These are phyloP conservation scores for Agrochola circellaris DNA, from an alignment of 2,888 invertebrate species.

Conservation along the genomic window DNA sequence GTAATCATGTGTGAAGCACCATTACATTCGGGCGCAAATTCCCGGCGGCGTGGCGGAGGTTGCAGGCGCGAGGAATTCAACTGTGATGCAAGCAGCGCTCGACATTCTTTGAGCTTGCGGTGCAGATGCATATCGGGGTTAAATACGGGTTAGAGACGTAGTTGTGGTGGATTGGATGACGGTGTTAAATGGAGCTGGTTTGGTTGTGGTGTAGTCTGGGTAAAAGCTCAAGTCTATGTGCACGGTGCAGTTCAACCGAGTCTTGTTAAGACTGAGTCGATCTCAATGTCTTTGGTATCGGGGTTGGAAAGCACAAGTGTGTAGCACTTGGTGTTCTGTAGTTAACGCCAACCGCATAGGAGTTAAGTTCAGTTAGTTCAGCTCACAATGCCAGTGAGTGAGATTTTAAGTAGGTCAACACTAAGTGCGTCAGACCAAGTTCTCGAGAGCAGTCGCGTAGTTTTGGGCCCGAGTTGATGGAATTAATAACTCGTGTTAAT, in stretches of 20 bases:
- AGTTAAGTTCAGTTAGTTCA: conserved; percentile 44
- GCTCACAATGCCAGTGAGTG: conserved; percentile 17
- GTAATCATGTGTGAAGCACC: conserved; percentile 53
- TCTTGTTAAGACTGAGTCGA: not conserved
- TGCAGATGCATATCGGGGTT: conserved; percentile 46
- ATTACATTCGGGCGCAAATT: conserved; percentile 56
- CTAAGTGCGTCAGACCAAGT: conserved; percentile 40
- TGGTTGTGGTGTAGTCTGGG: not conserved
- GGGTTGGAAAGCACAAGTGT: not conserved
- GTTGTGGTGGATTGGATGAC: conserved; percentile 22
- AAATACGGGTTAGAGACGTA: conserved; percentile 20
- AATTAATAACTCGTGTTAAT: conserved; percentile 23
- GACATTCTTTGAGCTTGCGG: conserved; percentile 48
- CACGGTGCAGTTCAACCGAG: not conserved
- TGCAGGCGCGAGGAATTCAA: conserved; percentile 40
- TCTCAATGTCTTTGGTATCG: not conserved
- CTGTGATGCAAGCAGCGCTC: conserved; percentile 42
- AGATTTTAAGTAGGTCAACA: conserved; percentile 45
- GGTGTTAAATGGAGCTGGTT: conserved; percentile 2
- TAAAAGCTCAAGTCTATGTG: not conserved
- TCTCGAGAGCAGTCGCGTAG: conserved; percentile 30
- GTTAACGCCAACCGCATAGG: conserved; percentile 16
- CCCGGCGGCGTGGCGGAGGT: conserved; percentile 39
- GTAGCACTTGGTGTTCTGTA: conserved; percentile 7
- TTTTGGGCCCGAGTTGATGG: conserved; percentile 17